These are phyloP conservation scores for Delia radicum DNA, from an alignment of 1,140 invertebrate species.

Conservation along the genomic window DNA sequence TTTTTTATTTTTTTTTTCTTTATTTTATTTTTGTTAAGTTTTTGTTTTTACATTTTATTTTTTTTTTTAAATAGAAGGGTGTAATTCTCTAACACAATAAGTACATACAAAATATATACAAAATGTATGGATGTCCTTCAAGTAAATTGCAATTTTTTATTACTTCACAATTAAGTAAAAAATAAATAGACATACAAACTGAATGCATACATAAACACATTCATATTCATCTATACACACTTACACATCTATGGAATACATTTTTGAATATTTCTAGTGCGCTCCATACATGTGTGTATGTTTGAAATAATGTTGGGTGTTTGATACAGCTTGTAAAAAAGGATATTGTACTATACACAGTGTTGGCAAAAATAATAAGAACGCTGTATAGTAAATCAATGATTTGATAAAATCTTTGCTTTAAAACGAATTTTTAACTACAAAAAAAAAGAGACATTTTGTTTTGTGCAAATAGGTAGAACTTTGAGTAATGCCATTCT, in stretches of 20 bases:
- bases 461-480: too few relatives aligned
- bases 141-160: conserved; percentile 53
- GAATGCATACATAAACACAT: not conserved
- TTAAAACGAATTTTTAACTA: too few relatives aligned
- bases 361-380: too few relatives aligned
- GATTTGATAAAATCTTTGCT: too few relatives aligned
- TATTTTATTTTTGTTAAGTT: conserved; percentile 10
- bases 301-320: not conserved
- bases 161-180: conserved; percentile 53
- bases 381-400: too few relatives aligned
- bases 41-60: not conserved
- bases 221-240: too few relatives aligned
- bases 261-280: not conserved
- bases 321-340: not conserved
- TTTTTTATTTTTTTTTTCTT: not conserved
- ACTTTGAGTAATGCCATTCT: too few relatives aligned
- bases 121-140: conserved; percentile 45
- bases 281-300: not conserved
- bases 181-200: not conserved
- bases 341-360: not conserved
- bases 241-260: not conserved
- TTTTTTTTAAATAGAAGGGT: not conserved
- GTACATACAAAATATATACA: conserved; percentile 23
- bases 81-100: not conserved
- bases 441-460: too few relatives aligned